Percentiles rank a stretch among this genome's conserved stretches.
Evolutionary conservation across 2,797 vertebrate species (phyloP).

Genomic region (Hemitrygon akajei): DNA sequence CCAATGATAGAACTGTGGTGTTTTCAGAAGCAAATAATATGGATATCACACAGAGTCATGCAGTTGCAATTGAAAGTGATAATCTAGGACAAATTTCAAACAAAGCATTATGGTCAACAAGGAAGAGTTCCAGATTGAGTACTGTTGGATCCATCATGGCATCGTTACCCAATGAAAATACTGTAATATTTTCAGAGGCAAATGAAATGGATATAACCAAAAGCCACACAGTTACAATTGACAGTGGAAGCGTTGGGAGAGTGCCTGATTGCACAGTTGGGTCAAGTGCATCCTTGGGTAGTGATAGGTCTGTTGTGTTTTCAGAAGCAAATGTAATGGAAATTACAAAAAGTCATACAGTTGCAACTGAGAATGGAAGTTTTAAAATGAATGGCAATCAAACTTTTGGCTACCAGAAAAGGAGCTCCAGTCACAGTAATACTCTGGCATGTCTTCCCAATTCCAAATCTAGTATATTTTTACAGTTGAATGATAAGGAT

Average conservation of each 20-base stretch:
- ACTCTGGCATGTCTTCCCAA: neutral
- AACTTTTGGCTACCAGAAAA: neutral
- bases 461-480: neutral
- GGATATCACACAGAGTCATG: neutral
- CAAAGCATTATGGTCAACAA: neutral
- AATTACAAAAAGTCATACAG: neutral
- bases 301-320: neutral
- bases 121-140: neutral
- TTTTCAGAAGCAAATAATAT: constrained; percentile 5
- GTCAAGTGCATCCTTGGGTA: neutral
- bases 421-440: neutral
- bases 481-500: neutral
- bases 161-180: neutral
- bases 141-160: neutral
- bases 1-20: neutral
- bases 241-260: neutral
- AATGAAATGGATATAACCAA: constrained; percentile 20
- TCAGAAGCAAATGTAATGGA: neutral
- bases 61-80: neutral
- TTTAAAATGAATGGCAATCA: neutral
- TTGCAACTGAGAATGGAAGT: neutral
- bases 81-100: neutral
- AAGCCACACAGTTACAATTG: neutral
- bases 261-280: neutral
- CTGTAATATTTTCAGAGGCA: neutral